Evolutionary conservation across 2,797 vertebrate genomes (phyloP).

Genomic region (Loriculus beryllinus): DNA sequence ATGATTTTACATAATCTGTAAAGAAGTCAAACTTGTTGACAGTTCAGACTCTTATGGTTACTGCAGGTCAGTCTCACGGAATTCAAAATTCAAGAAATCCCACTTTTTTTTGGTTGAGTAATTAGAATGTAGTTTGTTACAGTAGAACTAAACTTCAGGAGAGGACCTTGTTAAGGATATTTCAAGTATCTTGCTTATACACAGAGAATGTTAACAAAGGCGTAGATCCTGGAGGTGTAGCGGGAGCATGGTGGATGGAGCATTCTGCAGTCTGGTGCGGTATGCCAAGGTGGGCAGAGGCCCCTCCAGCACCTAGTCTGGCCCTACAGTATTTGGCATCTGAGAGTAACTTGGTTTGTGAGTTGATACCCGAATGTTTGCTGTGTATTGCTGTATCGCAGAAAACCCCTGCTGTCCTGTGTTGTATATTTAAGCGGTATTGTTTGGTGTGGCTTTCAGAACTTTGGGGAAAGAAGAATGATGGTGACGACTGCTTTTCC

Average conservation of each 20-base stretch:
- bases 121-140: constrained; percentile 57
- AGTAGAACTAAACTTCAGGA: constrained; percentile 32
- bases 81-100: constrained; percentile 37
- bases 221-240: not conserved
- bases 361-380: not conserved
- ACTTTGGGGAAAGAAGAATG: accelerated
- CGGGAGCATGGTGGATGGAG: not conserved
- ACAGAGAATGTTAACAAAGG: not conserved
- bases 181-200: not conserved
- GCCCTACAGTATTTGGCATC: not conserved
- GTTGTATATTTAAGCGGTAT: not conserved
- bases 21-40: constrained; percentile 55
- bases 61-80: constrained; percentile 62
- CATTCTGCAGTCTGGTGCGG: not conserved
- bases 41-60: constrained; percentile 45
- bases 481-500: accelerated
- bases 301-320: not conserved
- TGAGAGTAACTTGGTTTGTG: not conserved
- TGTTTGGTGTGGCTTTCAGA: not conserved
- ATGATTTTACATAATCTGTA: constrained; percentile 61
- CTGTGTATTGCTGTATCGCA: not conserved
- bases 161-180: not conserved
- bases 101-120: not conserved
- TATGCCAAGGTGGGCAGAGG: not conserved
- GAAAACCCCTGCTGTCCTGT: not conserved